phyloP scores from a whole-genome alignment of 2,797 vertebrate species.

The Sebastes steindachneri region DNA sequence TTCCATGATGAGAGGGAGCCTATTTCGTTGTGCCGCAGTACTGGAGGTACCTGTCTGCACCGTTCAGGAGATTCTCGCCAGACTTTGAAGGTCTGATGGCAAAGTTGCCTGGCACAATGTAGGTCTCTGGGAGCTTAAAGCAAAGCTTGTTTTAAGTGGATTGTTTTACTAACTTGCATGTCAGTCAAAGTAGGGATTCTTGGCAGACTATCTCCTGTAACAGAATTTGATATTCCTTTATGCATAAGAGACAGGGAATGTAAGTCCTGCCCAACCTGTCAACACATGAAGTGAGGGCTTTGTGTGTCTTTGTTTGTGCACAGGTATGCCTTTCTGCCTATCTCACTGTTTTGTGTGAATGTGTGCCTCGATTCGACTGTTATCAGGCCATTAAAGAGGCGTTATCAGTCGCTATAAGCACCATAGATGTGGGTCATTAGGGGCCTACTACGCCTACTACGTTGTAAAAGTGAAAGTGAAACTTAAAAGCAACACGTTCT shows the following conservation, averaged over 20 bases:
- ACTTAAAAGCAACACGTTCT: no score
- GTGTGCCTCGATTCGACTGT: not conserved
- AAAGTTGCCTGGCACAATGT: conserved; percentile 41
- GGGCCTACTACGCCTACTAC: no score
- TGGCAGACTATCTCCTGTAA: conserved; percentile 45
- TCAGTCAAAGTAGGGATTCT: conserved; percentile 46
- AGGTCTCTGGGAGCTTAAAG: conserved; percentile 41
- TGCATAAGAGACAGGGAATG: conserved; percentile 24
- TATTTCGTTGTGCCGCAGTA: not conserved
- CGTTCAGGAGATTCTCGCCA: conserved; percentile 3
- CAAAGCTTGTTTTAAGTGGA: conserved; percentile 66
- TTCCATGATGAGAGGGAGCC: not conserved
- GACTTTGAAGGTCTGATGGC: conserved; percentile 24
- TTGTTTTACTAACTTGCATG: conserved; percentile 53
- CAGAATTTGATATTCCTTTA: conserved; percentile 45
- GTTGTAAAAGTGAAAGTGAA: no score
- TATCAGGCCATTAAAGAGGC: not conserved
- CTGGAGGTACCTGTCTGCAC: conserved; percentile 12
- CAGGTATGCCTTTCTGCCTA: not conserved
- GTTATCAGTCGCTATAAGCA: not conserved
- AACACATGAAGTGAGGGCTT: conserved; percentile 17
- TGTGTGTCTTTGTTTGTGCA: conserved; percentile 16
- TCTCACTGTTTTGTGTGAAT: not conserved
- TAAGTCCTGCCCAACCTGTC: conserved; percentile 46
- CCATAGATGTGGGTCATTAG: no score